These are phyloP conservation scores for Cheilosia soror DNA, from an alignment of 2,888 invertebrate genomes.

Conservation along the genomic window DNA sequence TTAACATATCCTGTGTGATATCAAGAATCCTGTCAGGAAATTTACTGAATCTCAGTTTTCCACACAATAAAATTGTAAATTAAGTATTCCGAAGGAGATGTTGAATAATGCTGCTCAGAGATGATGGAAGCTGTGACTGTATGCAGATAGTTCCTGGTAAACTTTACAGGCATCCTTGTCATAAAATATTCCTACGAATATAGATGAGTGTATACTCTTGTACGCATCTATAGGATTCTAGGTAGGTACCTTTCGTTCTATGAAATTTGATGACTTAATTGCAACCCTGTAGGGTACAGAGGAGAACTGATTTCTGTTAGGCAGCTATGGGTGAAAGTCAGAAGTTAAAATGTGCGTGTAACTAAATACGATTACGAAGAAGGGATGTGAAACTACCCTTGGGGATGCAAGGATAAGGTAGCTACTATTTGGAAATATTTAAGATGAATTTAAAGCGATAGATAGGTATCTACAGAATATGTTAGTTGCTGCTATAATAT, in stretches of 20 bases:
- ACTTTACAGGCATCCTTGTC: not conserved
- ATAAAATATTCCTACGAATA: not conserved
- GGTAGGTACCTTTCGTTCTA: constrained; percentile 14
- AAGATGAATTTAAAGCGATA: not conserved
- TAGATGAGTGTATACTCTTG: too few relatives aligned
- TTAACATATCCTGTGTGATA: too few relatives aligned
- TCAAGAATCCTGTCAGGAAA: too few relatives aligned
- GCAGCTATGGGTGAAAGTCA: constrained; percentile 9
- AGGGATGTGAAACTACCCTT: constrained; percentile 15
- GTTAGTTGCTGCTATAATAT: too few relatives aligned
- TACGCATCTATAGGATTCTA: not conserved
- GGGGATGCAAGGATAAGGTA: not conserved
- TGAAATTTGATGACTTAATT: constrained; percentile 37
- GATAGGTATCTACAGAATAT: not conserved
- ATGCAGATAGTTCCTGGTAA: not conserved
- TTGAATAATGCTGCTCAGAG: too few relatives aligned
- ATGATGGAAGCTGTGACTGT: too few relatives aligned
- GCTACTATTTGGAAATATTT: not conserved
- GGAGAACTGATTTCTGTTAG: not conserved
- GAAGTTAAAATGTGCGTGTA: constrained; percentile 25
- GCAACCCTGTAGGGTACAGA: not conserved
- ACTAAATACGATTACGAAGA: constrained; percentile 24
- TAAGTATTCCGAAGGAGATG: too few relatives aligned
- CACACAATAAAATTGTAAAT: too few relatives aligned
- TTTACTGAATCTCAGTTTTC: too few relatives aligned